Evolutionary conservation across 2,888 invertebrate genomes (phyloP), one percentile per base, ranked within the genome.

Genomic region (Aleiodes alternator): DNA sequence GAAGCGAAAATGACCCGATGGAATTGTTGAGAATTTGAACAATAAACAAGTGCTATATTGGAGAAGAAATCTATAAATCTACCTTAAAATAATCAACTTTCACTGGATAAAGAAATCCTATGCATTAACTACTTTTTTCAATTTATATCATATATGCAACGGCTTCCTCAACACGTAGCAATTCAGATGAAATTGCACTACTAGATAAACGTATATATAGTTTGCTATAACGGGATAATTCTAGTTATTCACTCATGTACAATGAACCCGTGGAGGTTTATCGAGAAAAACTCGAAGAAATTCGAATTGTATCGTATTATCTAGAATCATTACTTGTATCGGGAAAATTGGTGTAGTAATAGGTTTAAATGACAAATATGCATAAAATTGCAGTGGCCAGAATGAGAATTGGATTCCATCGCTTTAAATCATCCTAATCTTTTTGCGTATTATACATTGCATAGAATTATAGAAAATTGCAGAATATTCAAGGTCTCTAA

Each of bases 11-110:
- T 57, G 14, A 61, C 3, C 1, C 31, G 11, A 57, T 71, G 16
- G 57, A 29, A n/a, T 9, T 59, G 61, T 71, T 71, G 23, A 57
- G 23, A 12, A 57, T 71, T 59, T 29, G 34, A 71, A 71, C 56
- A 38, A 34, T 34, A 34, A 50, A 29, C 51, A 53, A 31, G 16
- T 69, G 14, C 7, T 57, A 29, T 38, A 8, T 38, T 9, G 11
- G 11, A 48, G 61, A 53, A 23, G 34, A 59, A 59, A 59, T 48
- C 57, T 50, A 64, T 64, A 5, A 43, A 48, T 64, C 48, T 16
- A 3, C 23, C 8, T 1, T 43, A 43, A 7, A 43, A 64, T 48
- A 2, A 64, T 64, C 9, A 9, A 48, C 2, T 64, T 48, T 64
- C 59, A 34, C 34, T 4, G 34, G 59, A 59, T 64, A 64, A 64